A percentile compares a stretch with the other conserved stretches of the same genome.
phyloP scores from a whole-genome alignment of 2,113 vertebrate genomes.

The Cariama cristata region DNA sequence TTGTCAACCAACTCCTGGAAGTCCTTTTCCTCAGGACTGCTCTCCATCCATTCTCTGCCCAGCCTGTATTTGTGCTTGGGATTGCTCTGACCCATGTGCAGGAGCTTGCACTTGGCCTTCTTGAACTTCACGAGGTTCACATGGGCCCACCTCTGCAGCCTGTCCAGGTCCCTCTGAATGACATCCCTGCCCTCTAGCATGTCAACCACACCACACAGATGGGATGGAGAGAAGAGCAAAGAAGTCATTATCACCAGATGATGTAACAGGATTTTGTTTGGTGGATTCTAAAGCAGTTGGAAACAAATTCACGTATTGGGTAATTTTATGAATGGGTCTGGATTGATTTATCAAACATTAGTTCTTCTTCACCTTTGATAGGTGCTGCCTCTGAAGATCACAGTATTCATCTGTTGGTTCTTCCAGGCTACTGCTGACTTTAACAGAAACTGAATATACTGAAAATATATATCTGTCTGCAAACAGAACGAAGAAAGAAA shows the following conservation, averaged over 20 bases:
- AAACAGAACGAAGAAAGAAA: not conserved
- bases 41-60: no score
- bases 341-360: not conserved
- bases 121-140: no score
- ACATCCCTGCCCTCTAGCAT: no score
- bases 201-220: not conserved
- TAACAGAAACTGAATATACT: not conserved
- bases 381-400: not conserved
- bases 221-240: not conserved
- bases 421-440: not conserved
- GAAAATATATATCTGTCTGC: not conserved
- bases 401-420: not conserved
- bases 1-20: no score
- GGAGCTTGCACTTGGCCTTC: no score
- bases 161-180: no score
- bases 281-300: not conserved
- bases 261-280: not conserved
- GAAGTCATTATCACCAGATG: not conserved
- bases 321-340: not conserved
- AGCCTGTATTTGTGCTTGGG: no score
- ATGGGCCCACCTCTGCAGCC: no score
- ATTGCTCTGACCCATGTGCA: no score
- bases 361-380: not conserved
- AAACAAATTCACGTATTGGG: not conserved
- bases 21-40: no score